Conservation (phyloP, 1,140 invertebrate genomes). For the Drosophila bipectinata region DNA sequence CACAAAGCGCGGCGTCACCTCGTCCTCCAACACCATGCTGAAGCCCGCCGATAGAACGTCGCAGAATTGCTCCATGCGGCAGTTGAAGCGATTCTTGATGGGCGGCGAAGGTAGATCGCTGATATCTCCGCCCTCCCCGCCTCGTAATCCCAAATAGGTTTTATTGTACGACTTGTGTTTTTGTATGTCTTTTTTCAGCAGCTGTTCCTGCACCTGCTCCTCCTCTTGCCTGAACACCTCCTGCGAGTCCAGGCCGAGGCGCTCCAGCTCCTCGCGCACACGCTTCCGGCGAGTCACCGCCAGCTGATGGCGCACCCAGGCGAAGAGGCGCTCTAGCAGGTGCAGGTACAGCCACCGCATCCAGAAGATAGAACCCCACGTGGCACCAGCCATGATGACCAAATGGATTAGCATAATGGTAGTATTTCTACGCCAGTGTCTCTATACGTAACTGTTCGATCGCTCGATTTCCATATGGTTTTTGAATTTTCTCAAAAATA, state of each 20-base stretch:
- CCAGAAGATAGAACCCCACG: constrained; percentile 16
- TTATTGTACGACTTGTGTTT: not conserved
- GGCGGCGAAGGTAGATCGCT: constrained; percentile 1
- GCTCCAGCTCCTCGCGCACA: not conserved
- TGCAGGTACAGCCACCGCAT: constrained; percentile 23
- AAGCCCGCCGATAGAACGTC: constrained; percentile 31
- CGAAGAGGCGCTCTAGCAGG: constrained; percentile 40
- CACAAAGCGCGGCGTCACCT: constrained; percentile 56
- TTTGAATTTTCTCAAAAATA: no score
- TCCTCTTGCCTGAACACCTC: not conserved
- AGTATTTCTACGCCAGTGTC: no score
- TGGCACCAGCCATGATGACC: not conserved
- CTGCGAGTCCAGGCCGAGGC: not conserved
- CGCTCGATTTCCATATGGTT: no score
- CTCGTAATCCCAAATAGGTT: not conserved
- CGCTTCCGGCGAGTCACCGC: not conserved
- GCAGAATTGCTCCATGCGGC: constrained; percentile 41
- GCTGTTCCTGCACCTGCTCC: not conserved
- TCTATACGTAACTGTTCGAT: no score
- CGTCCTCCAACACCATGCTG: constrained; percentile 58
- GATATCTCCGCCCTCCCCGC: not conserved
- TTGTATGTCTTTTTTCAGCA: no score
- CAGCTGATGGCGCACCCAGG: constrained; percentile 27
- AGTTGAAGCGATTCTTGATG: constrained; percentile 20
- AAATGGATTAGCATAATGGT: no score